These are phyloP conservation scores for Typhlichthys eigenmanni DNA, from an alignment of 2,797 vertebrate genomes.

Conservation along the genomic window DNA sequence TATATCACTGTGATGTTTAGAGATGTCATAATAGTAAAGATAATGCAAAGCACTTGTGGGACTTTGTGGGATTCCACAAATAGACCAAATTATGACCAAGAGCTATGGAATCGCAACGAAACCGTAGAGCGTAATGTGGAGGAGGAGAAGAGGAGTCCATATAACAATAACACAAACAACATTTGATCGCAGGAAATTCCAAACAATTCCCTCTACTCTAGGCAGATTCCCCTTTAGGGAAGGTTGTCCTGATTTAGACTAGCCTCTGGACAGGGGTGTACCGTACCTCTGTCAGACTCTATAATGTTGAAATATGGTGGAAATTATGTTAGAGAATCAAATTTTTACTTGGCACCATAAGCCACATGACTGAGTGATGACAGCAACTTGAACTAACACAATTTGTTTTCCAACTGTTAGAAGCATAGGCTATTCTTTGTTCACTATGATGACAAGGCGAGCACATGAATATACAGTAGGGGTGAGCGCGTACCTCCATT, in stretches of 20 bases:
- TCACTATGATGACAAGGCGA: background rate
- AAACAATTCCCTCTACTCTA: conserved; percentile 33
- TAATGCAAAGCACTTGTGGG: conserved; percentile 51
- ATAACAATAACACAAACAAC: conserved; percentile 39
- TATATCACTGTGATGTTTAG: conserved; percentile 48
- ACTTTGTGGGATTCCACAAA: conserved; percentile 52
- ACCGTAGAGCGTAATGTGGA: conserved; percentile 9
- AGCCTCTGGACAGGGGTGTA: conserved; percentile 3
- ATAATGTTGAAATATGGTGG: conserved; percentile 1
- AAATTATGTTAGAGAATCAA: conserved; percentile 3
- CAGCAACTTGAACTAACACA: no score
- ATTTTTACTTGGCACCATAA: background rate
- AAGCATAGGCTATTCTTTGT: no score
- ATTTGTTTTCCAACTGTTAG: no score
- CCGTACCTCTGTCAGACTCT: conserved; percentile 18
- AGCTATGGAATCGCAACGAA: conserved; percentile 9
- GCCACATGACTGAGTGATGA: background rate
- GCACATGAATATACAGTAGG: background rate
- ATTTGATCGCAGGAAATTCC: conserved; percentile 63
- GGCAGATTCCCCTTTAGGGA: conserved; percentile 30
- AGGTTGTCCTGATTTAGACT: conserved; percentile 20
- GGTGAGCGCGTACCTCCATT: no score
- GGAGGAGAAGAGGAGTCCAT: conserved; percentile 19
- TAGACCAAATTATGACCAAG: conserved; percentile 43
- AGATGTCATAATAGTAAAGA: conserved; percentile 44